Evolutionary conservation across 2,113 vertebrate species (phyloP).

Genomic region (Macquaria australasica): DNA sequence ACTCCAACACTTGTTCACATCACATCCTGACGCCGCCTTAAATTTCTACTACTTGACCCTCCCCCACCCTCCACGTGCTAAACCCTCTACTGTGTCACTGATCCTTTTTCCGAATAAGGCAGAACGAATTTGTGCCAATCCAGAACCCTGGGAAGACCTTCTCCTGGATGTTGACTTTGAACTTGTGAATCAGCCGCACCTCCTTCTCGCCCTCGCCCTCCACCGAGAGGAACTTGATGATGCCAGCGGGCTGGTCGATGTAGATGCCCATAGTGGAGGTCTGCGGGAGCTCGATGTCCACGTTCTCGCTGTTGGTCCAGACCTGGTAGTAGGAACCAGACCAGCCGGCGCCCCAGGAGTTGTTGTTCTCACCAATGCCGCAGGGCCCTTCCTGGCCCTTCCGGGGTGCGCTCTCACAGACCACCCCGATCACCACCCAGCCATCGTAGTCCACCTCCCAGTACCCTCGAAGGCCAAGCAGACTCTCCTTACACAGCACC

Average conservation of each 20-base stretch:
- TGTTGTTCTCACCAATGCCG: conserved; percentile 82
- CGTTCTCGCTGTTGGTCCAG: conserved; percentile 82
- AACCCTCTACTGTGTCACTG: conserved; percentile 43
- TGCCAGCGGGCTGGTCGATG: conserved; percentile 83
- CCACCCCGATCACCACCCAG: conserved; percentile 84
- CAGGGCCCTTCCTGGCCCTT: conserved; percentile 75
- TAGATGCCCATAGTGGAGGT: conserved; percentile 76
- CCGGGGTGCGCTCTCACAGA: conserved; percentile 66
- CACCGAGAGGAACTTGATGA: conserved; percentile 80
- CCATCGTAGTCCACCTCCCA: conserved; percentile 85
- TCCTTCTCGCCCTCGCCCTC: conserved; percentile 74
- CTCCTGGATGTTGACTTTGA: conserved; percentile 69
- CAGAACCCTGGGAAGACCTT: conserved; percentile 82
- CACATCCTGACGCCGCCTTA: conserved; percentile 9
- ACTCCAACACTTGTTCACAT: conserved; percentile 58
- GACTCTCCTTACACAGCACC: conserved; percentile 83
- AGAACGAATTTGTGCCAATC: conserved; percentile 82
- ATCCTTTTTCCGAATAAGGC: conserved; percentile 74
- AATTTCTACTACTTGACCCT: conserved; percentile 9
- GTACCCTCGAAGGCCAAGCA: conserved; percentile 81
- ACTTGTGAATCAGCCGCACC: conserved; percentile 78
- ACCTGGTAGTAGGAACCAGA: conserved; percentile 82
- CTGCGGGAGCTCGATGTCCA: conserved; percentile 61
- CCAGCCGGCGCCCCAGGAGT: conserved; percentile 85
- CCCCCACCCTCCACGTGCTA: not conserved